A percentile compares a stretch with the other conserved stretches of the same genome.
Evolutionary conservation across 2,888 invertebrate genomes (phyloP).

Genomic region (Timema cristinae): DNA sequence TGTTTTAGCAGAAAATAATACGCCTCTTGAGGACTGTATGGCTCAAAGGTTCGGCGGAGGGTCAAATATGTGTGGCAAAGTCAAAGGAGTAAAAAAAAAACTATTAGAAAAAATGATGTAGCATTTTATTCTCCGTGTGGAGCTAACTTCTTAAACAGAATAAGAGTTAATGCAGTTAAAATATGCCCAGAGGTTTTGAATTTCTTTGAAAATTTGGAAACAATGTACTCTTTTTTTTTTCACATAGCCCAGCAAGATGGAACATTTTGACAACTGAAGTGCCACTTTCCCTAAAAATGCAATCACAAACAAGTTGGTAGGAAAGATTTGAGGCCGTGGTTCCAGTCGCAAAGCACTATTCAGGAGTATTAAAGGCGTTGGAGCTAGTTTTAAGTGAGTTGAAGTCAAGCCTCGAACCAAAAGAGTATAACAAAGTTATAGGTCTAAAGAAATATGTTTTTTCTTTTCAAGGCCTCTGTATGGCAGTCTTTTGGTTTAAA

Average conservation of each 20-base stretch:
- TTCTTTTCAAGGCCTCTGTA: neutral
- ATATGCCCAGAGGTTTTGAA: neutral
- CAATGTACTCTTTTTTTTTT: conserved; percentile 2
- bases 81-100: neutral
- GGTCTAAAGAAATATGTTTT: too few species aligned
- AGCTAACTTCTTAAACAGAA: too few species aligned
- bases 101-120: too few species aligned
- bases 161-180: too few species aligned
- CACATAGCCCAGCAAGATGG: neutral
- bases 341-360: neutral
- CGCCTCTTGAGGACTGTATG: too few species aligned
- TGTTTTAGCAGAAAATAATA: too few species aligned
- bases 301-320: neutral
- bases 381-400: too few species aligned
- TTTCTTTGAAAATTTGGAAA: conserved; percentile 7
- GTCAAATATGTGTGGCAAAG: conserved; percentile 5
- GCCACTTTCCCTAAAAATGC: too few species aligned
- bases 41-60: neutral
- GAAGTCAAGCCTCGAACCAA: too few species aligned
- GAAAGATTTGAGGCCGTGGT: neutral
- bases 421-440: too few species aligned
- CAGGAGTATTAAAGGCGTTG: neutral
- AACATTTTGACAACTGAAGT: too few species aligned
- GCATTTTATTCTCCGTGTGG: too few species aligned
- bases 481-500: neutral